Evolutionary conservation across 2,797 vertebrate genomes (phyloP), one percentile per base, ranked within the genome.

Genomic region (Sciurus carolinensis): DNA sequence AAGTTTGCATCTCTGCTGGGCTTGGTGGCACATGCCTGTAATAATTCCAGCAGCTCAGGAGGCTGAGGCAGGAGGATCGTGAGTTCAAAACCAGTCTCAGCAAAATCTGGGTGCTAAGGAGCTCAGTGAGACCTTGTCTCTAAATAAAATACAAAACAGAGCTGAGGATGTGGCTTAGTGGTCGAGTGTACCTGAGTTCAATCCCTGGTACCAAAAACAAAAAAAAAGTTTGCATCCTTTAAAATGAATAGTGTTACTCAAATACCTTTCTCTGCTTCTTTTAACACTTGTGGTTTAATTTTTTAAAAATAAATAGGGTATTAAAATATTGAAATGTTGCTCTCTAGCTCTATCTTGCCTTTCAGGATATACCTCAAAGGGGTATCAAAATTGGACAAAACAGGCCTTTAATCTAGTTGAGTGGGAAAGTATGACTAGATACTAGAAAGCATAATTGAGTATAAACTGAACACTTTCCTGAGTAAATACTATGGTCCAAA

Each of bases 301-400:
- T 94, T 2, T 77, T 82, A 94, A 80, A 82, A 42, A 30, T 88
- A 96, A 85, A 73, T 96, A 28, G 18, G 13, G 1, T 84, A 42
- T 92, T 92, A 93, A 90, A 87, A 75, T 96, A 91, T 42, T 85
- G 71, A 89, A 80, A 91, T 57, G 14, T 73, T 64, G 10, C 12
- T 22, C 15, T 75, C 17, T 90, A 30, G 8, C 82, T 90, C 33
- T 71, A 14, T 95, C 1, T 39, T 80, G 82, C 66, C 44, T 93
- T 86, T 92, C 39, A 91, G 36, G 18, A 91, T 86, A 66, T 96
- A 5, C 39, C 50, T 95, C 62, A 93, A 73, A 75, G 44, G 36
- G 10, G 73, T 15, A 59, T 66, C 87, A 24, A 52, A 12, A 92
- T 86, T 92, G 39, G 33, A 28, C 69, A 90, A 83, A 84, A 22